Conservation (phyloP, 1,140 invertebrate species). For the Augochlora pura region DNA sequence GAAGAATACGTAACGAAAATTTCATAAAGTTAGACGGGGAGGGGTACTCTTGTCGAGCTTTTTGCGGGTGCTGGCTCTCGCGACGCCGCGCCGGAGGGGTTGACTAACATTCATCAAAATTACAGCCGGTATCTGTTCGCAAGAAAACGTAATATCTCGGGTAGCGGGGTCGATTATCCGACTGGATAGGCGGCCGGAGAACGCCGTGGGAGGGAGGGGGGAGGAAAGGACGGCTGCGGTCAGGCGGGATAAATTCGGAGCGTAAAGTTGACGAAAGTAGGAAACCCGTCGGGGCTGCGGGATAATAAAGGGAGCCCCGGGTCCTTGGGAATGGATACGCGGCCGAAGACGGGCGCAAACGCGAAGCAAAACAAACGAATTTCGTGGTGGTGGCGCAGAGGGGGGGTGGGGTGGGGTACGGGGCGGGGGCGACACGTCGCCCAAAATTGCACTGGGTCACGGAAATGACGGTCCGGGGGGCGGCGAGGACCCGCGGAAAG, state of each 20-base stretch:
- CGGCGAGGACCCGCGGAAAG: slow-evolving; percentile 16
- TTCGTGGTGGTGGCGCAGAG: no score
- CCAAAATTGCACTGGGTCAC: slow-evolving; percentile 33
- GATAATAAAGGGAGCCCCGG: slow-evolving; percentile 4
- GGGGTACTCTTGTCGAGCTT: no score
- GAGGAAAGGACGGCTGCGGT: background rate
- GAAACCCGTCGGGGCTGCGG: background rate
- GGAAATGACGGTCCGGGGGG: slow-evolving; percentile 48
- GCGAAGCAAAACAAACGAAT: slow-evolving; percentile 24
- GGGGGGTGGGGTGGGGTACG: no score
- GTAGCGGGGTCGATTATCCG: slow-evolving; percentile 18
- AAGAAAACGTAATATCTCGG: slow-evolving; percentile 34
- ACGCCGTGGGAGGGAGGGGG: background rate
- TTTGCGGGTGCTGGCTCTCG: no score
- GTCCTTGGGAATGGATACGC: background rate
- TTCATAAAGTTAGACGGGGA: no score
- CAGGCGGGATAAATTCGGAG: background rate
- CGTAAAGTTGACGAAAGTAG: slow-evolving; percentile 35
- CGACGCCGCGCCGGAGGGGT: no score
- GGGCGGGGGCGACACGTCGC: background rate
- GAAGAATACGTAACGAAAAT: no score
- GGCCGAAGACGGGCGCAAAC: background rate
- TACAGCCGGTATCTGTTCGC: background rate
- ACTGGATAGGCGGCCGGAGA: background rate
- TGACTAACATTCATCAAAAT: no score